Conservation (phyloP, 2,797 vertebrate genomes). For the Gobio occitaniae region DNA sequence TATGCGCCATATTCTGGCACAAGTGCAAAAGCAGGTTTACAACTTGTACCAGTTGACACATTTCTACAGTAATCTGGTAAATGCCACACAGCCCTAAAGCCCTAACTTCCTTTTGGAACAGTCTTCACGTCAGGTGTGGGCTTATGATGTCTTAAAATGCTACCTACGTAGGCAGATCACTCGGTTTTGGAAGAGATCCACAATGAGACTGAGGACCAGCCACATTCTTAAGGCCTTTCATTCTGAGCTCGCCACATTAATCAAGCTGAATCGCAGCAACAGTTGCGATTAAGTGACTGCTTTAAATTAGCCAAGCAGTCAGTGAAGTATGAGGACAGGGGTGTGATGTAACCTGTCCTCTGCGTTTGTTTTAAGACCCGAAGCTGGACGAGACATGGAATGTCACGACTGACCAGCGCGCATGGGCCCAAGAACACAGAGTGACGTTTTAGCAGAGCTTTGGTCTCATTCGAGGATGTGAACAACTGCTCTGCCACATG, state of each 20-base stretch:
- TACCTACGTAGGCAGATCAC: slow-evolving; percentile 11
- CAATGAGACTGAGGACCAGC: background rate
- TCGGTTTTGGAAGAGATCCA: background rate
- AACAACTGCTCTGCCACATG: slow-evolving; percentile 7
- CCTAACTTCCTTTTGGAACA: background rate
- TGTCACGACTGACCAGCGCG: no score
- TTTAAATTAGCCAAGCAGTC: background rate
- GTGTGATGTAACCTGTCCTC: background rate
- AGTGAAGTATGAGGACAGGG: background rate
- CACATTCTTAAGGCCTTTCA: background rate
- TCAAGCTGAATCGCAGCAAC: background rate
- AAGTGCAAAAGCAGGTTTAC: background rate
- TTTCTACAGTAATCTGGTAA: background rate
- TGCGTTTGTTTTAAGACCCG: background rate
- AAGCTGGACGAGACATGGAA: background rate
- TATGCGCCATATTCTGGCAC: no score
- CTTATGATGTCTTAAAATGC: slow-evolving; percentile 17
- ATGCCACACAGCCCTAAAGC: background rate
- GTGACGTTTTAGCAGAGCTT: background rate
- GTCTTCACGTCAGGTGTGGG: background rate
- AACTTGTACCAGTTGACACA: background rate
- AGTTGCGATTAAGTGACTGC: background rate
- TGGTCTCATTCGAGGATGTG: background rate
- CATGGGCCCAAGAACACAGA: background rate
- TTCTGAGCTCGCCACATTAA: background rate